phyloP scores from a whole-genome alignment of 2,888 invertebrate species.

The Scelioninae gen. 2 region DNA sequence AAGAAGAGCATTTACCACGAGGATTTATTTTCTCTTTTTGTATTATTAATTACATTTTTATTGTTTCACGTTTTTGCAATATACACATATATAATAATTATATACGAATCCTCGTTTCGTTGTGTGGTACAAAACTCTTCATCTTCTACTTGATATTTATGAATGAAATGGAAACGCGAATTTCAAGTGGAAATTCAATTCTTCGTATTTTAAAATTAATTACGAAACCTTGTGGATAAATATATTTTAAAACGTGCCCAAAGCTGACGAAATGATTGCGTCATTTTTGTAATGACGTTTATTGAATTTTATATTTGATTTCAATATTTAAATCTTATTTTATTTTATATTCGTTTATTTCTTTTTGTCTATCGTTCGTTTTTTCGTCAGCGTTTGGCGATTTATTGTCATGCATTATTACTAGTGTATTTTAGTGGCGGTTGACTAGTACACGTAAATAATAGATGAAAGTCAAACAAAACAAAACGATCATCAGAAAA shows the following conservation, averaged over 20 bases:
- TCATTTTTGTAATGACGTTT: conserved; percentile 25
- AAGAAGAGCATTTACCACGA: conserved; percentile 52
- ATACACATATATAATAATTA: conserved; percentile 18
- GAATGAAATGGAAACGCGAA: conserved; percentile 16
- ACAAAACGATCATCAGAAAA: conserved; percentile 25
- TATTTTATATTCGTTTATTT: conserved; percentile 2
- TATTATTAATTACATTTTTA: conserved; percentile 22
- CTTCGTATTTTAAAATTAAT: conserved; percentile 33
- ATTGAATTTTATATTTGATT: background rate
- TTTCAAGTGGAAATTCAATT: too few relatives aligned
- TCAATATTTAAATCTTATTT: background rate
- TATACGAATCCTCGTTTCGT: conserved; percentile 23
- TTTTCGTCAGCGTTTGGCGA: conserved; percentile 63
- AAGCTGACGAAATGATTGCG: conserved; percentile 48
- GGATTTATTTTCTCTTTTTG: conserved; percentile 35
- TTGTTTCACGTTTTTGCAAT: conserved; percentile 18
- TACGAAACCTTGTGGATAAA: conserved; percentile 48
- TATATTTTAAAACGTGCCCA: conserved; percentile 51
- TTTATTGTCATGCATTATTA: conserved; percentile 67
- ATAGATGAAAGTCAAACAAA: conserved; percentile 48
- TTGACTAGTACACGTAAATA: conserved; percentile 54
- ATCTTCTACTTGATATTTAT: conserved; percentile 34
- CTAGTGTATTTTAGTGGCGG: conserved; percentile 59
- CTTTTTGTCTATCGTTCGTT: conserved; percentile 12
- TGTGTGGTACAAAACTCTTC: conserved; percentile 30